Conservation (phyloP, 2,113 vertebrate species). For the Carettochelys insculpta region DNA sequence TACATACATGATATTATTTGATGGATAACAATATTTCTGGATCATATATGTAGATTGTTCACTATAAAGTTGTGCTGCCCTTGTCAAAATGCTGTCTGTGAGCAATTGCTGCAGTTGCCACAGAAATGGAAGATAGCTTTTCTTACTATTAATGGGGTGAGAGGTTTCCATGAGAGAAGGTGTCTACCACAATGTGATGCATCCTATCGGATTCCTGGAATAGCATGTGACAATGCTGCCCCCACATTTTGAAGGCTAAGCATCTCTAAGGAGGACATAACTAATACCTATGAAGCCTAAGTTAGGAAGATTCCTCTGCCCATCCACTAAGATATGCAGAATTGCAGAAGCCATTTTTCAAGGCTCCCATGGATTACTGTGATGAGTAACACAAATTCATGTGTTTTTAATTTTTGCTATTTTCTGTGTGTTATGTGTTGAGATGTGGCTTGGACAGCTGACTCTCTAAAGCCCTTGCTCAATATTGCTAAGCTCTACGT, state of each 20-base stretch:
- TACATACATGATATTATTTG: background rate
- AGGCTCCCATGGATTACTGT: background rate
- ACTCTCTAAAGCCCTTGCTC: background rate
- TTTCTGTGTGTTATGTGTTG: background rate
- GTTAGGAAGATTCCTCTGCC: background rate
- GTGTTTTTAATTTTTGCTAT: background rate
- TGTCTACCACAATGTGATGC: background rate
- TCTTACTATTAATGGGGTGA: background rate
- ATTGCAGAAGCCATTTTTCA: background rate
- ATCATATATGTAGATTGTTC: background rate
- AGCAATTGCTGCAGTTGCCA: background rate
- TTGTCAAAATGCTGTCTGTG: background rate
- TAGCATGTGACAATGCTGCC: too few species aligned
- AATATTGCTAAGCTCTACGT: fast-evolving
- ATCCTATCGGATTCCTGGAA: background rate
- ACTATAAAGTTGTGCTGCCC: background rate
- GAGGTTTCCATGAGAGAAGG: background rate
- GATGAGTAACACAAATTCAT: background rate
- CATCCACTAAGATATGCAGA: background rate
- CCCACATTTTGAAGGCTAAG: too few species aligned
- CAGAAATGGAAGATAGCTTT: background rate
- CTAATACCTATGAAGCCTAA: background rate
- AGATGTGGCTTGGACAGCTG: background rate
- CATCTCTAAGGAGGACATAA: background rate
- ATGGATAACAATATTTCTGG: background rate